Evolutionary conservation across 1,140 invertebrate genomes (phyloP), one percentile per base, ranked within the genome.

Genomic region (Schmidtea mediterranea): DNA sequence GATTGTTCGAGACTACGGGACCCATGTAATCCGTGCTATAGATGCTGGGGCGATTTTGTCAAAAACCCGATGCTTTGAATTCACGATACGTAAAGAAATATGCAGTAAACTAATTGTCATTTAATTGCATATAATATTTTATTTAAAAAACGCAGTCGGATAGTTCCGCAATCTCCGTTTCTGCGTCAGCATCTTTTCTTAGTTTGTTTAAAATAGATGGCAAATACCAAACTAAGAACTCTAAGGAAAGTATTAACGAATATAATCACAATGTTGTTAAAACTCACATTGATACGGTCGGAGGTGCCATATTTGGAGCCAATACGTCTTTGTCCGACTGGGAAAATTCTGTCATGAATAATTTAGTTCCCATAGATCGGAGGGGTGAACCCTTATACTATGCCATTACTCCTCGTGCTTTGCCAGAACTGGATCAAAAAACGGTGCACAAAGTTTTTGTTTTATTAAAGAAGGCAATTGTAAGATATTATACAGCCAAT

Each of bases 401-500:
- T 49, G 18, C 55, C 8, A 52, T 60, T 18, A 60, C 50, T 15
- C 38, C 47, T 1, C 32, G 46, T 1, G 52, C 40, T 16, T 53
- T 60, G 5, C 57, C 57, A 1, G 57, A 59, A 38, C 40, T 60
- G 1, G 26, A 32, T 32, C 5, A 32, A 2, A 5, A 19, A n/a
- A 52, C 48, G 21, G 26, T 55, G 1, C 48, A 40, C n/a, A 45
- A 55, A 26, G 24, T 55, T 9, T 39, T 48, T 3, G 22, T 49
- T 22, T 9, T 36, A 9, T 50, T 59, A 9, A 23, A 49, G 15
- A 37, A 52, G 9, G 55, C 57, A 10, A 54, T 59, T n/a, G 49
- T 54, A 46, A 15, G 41, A n/a, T 61, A 61, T 49, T 61, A 61
- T 45, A 52, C 55, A 45, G 55, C 51, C 36, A 61, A 61, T 47